Evolutionary conservation across 1,140 invertebrate species (phyloP).

Genomic region (Gryllus bimaculatus): DNA sequence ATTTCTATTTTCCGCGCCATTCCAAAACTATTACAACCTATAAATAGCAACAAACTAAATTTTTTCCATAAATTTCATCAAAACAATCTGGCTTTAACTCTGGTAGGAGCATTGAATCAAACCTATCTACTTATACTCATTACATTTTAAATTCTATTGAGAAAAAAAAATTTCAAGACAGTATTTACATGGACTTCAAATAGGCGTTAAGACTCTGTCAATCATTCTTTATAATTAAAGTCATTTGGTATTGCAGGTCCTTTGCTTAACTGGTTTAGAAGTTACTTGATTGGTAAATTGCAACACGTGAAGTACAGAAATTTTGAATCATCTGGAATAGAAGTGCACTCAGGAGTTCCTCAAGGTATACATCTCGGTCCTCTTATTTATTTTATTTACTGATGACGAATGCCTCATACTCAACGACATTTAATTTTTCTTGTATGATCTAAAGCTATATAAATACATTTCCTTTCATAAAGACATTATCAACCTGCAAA

Average conservation of each 20-base stretch:
- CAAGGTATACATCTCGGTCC: no score
- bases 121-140: not conserved
- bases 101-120: not conserved
- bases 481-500: no score
- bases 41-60: not conserved
- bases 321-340: not conserved
- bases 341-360: not conserved
- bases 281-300: not conserved
- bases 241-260: not conserved
- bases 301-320: not conserved
- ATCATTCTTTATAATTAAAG: not conserved
- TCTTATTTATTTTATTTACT: no score
- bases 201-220: not conserved
- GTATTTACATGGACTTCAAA: not conserved
- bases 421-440: no score
- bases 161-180: not conserved
- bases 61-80: not conserved
- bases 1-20: not conserved
- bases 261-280: not conserved
- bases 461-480: no score
- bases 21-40: not conserved
- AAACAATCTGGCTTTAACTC: not conserved
- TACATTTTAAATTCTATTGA: not conserved
- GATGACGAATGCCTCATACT: no score
- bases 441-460: no score